Evolutionary conservation across 2,797 vertebrate genomes (phyloP).

Genomic region (Gymnodraco acuticeps): DNA sequence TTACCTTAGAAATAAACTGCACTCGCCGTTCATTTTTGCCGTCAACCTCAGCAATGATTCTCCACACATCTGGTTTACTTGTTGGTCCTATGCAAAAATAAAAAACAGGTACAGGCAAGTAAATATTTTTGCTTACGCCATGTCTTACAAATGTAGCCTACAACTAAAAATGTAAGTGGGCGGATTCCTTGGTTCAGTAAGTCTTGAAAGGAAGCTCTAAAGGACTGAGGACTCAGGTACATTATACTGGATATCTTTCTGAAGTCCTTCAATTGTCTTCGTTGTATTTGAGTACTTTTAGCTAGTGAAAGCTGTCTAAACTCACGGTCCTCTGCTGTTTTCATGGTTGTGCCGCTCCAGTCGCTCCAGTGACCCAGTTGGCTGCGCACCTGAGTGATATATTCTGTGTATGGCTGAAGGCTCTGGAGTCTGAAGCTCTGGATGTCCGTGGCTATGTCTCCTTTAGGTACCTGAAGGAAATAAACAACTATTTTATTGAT

Average conservation of each 20-base stretch:
- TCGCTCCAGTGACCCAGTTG: conserved; percentile 88
- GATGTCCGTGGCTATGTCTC: conserved; percentile 75
- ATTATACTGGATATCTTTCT: background rate
- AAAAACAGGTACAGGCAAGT: background rate
- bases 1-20: conserved; percentile 91
- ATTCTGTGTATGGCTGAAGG: conserved; percentile 87
- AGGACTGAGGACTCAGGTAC: background rate
- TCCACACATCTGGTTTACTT: conserved; percentile 89
- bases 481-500: background rate
- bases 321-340: conserved; percentile 89
- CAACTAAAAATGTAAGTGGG: background rate
- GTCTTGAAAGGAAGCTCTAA: background rate
- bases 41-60: conserved; percentile 57
- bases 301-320: conserved; percentile 25
- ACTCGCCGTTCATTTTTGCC: conserved; percentile 63
- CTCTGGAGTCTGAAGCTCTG: conserved; percentile 89
- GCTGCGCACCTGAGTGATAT: conserved; percentile 88
- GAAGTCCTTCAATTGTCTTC: background rate
- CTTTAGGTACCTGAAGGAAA: conserved; percentile 84
- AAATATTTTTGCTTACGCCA: background rate
- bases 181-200: background rate
- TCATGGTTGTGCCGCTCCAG: conserved; percentile 85
- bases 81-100: conserved; percentile 82
- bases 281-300: background rate
- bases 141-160: background rate